Evolutionary conservation across 2,113 vertebrate species (phyloP).

Genomic region (Neoarius graeffei): DNA sequence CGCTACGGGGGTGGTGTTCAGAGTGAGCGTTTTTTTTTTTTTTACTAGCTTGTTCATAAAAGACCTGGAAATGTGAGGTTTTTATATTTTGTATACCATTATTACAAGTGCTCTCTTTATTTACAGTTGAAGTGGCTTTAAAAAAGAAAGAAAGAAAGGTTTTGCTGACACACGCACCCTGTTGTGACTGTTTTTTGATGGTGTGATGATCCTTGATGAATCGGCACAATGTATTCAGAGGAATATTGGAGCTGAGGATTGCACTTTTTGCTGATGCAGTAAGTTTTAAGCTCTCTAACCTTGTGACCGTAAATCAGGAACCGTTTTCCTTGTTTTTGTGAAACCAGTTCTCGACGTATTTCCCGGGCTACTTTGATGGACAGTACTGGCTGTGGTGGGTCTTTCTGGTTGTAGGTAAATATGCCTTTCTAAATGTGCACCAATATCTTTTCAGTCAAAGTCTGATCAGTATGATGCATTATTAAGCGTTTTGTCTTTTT

Average conservation of each 20-base stretch:
- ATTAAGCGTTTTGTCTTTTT: neutral
- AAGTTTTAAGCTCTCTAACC: neutral
- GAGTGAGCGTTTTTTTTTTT: no score
- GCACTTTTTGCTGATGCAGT: neutral
- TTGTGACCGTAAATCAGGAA: neutral
- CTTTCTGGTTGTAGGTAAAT: slow-evolving; percentile 96
- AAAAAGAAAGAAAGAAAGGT: neutral
- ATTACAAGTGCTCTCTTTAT: neutral
- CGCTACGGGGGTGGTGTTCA: neutral
- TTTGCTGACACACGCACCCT: neutral
- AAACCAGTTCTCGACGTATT: slow-evolving; percentile 93
- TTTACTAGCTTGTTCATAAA: neutral
- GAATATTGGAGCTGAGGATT: neutral
- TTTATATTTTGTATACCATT: neutral
- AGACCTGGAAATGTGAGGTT: neutral
- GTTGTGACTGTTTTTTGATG: no score
- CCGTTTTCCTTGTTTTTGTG: slow-evolving; percentile 2
- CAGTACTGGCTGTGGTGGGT: slow-evolving; percentile 99
- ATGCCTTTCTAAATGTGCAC: neutral
- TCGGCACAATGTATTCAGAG: neutral
- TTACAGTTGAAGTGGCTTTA: neutral
- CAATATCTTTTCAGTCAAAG: neutral
- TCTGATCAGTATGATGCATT: no score
- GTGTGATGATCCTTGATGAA: neutral
- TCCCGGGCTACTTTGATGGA: slow-evolving; percentile 97